These are phyloP conservation scores for Sebastes kiyomatsui DNA, from an alignment of 2,797 vertebrate genomes.

Conservation along the genomic window DNA sequence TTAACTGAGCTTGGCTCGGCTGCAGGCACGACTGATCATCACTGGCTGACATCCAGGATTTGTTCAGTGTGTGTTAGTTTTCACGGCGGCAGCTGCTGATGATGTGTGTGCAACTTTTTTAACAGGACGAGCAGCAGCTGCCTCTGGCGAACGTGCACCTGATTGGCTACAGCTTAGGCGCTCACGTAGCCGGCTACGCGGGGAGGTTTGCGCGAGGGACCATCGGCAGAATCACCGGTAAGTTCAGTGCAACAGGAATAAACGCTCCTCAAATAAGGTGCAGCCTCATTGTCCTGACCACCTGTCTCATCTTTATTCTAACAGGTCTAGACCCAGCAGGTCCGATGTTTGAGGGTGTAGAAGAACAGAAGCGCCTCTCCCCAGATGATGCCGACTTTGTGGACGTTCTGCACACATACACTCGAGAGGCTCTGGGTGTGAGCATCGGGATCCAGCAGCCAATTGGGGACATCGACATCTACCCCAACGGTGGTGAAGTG, in stretches of 20 bases:
- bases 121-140: conserved; percentile 86
- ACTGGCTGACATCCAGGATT: conserved; percentile 35
- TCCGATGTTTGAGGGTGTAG: conserved; percentile 93
- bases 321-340: conserved; percentile 95
- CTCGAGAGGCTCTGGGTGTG: conserved; percentile 89
- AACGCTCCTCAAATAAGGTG: accelerated
- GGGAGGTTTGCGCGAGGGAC: conserved; percentile 87
- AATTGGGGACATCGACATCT: conserved; percentile 94
- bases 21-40: conserved; percentile 24
- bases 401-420: conserved; percentile 96
- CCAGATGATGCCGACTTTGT: conserved; percentile 95
- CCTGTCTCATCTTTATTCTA: neutral
- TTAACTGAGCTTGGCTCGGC: conserved; percentile 45
- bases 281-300: neutral
- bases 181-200: conserved; percentile 93
- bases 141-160: conserved; percentile 89
- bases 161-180: conserved; percentile 97
- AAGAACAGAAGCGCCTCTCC: conserved; percentile 88
- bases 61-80: conserved; percentile 18
- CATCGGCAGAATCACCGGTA: conserved; percentile 94
- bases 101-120: conserved; percentile 8
- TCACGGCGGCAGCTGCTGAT: conserved; percentile 49
- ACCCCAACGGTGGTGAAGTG: conserved; percentile 94
- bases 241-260: conserved; percentile 9
- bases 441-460: conserved; percentile 98